These are phyloP conservation scores for Uria aalge DNA, from an alignment of 2,113 vertebrate genomes.

Conservation along the genomic window DNA sequence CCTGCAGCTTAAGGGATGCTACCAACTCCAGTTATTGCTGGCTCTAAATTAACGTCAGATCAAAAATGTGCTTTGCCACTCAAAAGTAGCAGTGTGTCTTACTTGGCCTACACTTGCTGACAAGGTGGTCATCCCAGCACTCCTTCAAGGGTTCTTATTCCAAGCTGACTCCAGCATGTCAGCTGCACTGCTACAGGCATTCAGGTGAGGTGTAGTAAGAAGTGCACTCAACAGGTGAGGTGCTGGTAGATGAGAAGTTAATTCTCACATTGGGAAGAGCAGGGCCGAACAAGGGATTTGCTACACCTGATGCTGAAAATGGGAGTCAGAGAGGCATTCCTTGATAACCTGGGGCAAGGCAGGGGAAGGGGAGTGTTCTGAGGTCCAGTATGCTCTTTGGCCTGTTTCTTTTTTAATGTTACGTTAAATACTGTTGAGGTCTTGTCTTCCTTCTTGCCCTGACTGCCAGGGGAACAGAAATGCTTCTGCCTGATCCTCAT, in stretches of 20 bases:
- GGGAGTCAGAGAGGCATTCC: not conserved
- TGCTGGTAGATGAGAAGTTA: not conserved
- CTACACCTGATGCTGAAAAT: not conserved
- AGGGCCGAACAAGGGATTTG: not conserved
- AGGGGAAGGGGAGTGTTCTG: too few species aligned
- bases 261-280: fast-evolving
- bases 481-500: not conserved
- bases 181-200: not conserved
- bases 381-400: not conserved
- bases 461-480: not conserved
- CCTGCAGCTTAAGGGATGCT: not conserved
- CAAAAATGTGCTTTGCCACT: not conserved
- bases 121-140: not conserved
- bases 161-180: not conserved
- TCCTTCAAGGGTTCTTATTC: not conserved
- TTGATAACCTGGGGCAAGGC: not conserved
- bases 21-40: not conserved
- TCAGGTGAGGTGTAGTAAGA: not conserved
- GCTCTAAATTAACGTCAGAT: not conserved
- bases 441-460: not conserved
- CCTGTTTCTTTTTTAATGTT: not conserved
- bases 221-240: fast-evolving
- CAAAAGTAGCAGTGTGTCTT: not conserved
- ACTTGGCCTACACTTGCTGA: fast-evolving
- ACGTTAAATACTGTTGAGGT: not conserved